Conservation (phyloP, 2,888 invertebrate species). For the Papilio demoleus region DNA sequence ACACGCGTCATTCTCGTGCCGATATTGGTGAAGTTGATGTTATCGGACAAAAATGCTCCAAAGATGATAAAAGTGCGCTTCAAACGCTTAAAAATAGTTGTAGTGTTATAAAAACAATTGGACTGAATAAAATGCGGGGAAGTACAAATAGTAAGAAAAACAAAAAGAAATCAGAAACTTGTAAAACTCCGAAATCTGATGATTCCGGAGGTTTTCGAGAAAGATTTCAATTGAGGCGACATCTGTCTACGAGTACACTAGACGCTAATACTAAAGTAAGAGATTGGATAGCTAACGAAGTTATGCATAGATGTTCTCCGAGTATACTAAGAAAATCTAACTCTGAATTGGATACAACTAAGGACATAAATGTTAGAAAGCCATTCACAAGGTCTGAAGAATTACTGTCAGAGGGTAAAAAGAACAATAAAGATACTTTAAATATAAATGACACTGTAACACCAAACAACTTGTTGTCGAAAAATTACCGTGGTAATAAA, state of each 20-base stretch:
- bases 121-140: slow-evolving; percentile 77
- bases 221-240: slow-evolving; percentile 86
- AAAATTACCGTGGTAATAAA: slow-evolving; percentile 57
- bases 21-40: slow-evolving; percentile 78
- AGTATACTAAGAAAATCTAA: slow-evolving; percentile 84
- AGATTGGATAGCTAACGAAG: slow-evolving; percentile 93
- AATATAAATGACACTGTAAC: slow-evolving; percentile 54
- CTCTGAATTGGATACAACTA: slow-evolving; percentile 65
- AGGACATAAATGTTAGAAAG: slow-evolving; percentile 58
- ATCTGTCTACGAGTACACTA: slow-evolving; percentile 91
- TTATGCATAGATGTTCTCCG: slow-evolving; percentile 88
- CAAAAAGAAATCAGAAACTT: slow-evolving; percentile 76
- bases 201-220: slow-evolving; percentile 83
- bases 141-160: slow-evolving; percentile 81
- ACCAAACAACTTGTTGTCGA: slow-evolving; percentile 54
- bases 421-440: slow-evolving; percentile 54
- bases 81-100: slow-evolving; percentile 81
- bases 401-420: slow-evolving; percentile 67
- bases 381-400: slow-evolving; percentile 78
- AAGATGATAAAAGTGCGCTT: slow-evolving; percentile 74
- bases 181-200: slow-evolving; percentile 83
- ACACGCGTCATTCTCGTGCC: slow-evolving; percentile 76
- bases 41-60: slow-evolving; percentile 75
- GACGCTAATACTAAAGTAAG: slow-evolving; percentile 94
- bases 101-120: slow-evolving; percentile 84